Conservation (phyloP, 2,797 vertebrate species). For the Remorina albescens region DNA sequence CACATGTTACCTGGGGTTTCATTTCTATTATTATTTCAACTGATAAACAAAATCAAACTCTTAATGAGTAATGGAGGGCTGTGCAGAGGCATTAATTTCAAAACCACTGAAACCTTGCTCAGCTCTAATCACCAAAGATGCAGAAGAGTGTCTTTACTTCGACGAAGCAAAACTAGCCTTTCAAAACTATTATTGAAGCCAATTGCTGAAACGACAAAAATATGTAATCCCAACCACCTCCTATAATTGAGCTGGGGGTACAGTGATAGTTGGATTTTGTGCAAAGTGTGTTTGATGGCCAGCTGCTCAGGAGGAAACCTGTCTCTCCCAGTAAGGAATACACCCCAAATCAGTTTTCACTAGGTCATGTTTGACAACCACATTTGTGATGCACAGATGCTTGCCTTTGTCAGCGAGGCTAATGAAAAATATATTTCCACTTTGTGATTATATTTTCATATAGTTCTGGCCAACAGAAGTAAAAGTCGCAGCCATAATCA, state of each 20-base stretch:
- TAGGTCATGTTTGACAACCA: conserved; percentile 63
- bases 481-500: background rate
- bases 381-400: conserved; percentile 60
- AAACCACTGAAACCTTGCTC: conserved; percentile 46
- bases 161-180: conserved; percentile 25
- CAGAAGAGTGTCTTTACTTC: conserved; percentile 39
- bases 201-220: conserved; percentile 28
- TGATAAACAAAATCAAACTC: conserved; percentile 84
- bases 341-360: conserved; percentile 59
- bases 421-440: conserved; percentile 48
- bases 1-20: conserved; percentile 86
- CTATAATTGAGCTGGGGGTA: conserved; percentile 32
- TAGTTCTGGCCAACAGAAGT: background rate
- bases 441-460: conserved; percentile 33
- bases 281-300: conserved; percentile 29
- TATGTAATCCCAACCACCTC: conserved; percentile 17
- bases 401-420: conserved; percentile 43
- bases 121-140: conserved; percentile 53
- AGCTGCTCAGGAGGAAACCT: conserved; percentile 55
- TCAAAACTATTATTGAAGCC: conserved; percentile 34
- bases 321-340: conserved; percentile 36
- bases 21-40: conserved; percentile 85
- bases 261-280: conserved; percentile 23
- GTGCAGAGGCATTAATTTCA: conserved; percentile 65
- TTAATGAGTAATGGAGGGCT: conserved; percentile 81